Percentiles rank a stretch among this genome's conserved stretches.
Evolutionary conservation across 2,888 invertebrate species (phyloP).

Genomic region (Embidobia sp.): DNA sequence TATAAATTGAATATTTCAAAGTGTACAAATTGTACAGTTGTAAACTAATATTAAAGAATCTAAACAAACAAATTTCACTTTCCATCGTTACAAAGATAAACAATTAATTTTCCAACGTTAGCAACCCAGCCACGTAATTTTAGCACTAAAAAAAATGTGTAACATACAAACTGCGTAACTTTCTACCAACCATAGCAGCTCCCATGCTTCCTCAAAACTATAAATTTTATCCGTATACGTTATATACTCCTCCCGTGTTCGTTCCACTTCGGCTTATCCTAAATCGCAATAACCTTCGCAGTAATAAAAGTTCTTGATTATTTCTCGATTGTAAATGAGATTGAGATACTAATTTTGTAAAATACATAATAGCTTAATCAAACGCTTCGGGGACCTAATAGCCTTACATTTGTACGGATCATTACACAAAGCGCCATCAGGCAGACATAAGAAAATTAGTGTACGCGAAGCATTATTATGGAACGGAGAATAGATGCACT

Average conservation of each 20-base stretch:
- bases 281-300: slow-evolving; percentile 30
- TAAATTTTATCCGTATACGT: slow-evolving; percentile 20
- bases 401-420: slow-evolving; percentile 52
- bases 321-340: slow-evolving; percentile 51
- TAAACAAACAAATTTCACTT: too few species aligned
- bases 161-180: slow-evolving; percentile 12
- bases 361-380: slow-evolving; percentile 62
- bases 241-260: slow-evolving; percentile 14
- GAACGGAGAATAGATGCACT: slow-evolving; percentile 54
- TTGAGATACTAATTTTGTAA: slow-evolving; percentile 57
- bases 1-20: too few species aligned
- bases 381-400: slow-evolving; percentile 58
- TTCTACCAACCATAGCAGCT: slow-evolving; percentile 29
- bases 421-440: slow-evolving; percentile 59
- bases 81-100: too few species aligned
- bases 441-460: slow-evolving; percentile 58
- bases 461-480: slow-evolving; percentile 44
- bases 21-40: too few species aligned
- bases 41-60: too few species aligned
- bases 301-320: slow-evolving; percentile 43
- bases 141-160: neutral
- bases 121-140: too few species aligned
- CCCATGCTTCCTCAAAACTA: slow-evolving; percentile 38
- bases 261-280: slow-evolving; percentile 40
- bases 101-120: too few species aligned